Evolutionary conservation across 1,140 invertebrate species (phyloP), one percentile per base, ranked within the genome.

Genomic region (Orchestia grillus): DNA sequence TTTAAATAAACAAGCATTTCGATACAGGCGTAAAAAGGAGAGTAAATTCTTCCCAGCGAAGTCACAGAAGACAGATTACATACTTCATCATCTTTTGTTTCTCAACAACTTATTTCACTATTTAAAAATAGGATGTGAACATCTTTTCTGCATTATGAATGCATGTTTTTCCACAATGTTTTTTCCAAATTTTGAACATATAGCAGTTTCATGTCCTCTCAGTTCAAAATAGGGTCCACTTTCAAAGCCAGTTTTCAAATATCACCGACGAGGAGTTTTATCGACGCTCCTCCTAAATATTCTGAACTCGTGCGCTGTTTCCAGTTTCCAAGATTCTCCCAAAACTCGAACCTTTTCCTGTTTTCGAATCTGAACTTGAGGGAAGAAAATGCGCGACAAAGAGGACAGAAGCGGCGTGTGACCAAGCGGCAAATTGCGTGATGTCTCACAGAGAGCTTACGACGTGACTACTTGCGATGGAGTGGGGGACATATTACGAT

Each of bases 351-450:
- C 41, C 44, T 47, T 44, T 94, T 94, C 92, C 92, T 94, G 92
- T 94, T 94, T 94, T 94, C 44, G 43, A 44, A 94, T 94, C 92
- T 45, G 36, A 45, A 94, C 36, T 45, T 94, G 43, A 44, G 92
- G 43, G 43, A 44, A 94, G 92, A 44, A 47, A 94, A 47, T 45
- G 92, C 41, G 23, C 43, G 92, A 94, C 92, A 94, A 94, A 94
- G 92, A 90, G 92, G 92, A 94, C 92, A 94, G 92, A 23, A 94
- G 92, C 8, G 92, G 44, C 62, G 92, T 23, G 41, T 94, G 92
- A 94, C 92, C 92, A 47, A 94, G 8, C 92, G 92, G 92, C 92
- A 94, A 94, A 94, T 94, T 94, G 92, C 1, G 44, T 90, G 88
- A 44, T 42, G 88, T 90, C 88, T 90, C 88, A 87, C 36, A 44